Conservation (phyloP, 2,113 vertebrate species). For the Phrynocephalus versicolor region DNA sequence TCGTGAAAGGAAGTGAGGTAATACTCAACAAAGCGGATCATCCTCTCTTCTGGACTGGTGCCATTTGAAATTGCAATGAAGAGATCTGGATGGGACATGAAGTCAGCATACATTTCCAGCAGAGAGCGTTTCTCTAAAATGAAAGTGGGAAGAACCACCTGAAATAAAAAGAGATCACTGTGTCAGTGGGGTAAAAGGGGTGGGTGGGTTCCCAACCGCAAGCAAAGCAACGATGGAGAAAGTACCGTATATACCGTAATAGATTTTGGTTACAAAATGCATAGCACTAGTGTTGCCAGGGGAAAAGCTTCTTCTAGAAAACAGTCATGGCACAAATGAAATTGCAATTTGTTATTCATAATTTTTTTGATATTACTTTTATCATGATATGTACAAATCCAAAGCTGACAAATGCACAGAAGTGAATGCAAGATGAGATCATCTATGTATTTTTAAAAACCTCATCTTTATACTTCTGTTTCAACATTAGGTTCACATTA, state of each 20-base stretch:
- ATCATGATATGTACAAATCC: not conserved
- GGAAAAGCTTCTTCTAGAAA: not conserved
- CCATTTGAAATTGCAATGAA: conserved; percentile 89
- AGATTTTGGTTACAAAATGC: not conserved
- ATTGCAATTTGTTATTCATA: not conserved
- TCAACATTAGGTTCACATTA: not conserved
- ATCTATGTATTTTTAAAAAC: too few relatives aligned
- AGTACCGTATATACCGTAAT: accelerated
- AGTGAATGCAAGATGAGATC: too few relatives aligned
- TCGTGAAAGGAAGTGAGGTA: conserved; percentile 99
- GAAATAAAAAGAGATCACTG: conserved; percentile 41
- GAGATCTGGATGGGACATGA: conserved; percentile 96
- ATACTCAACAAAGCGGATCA: conserved; percentile 96
- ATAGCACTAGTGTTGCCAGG: not conserved
- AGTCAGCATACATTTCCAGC: conserved; percentile 98
- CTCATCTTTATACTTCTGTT: not conserved
- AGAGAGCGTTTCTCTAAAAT: conserved; percentile 97
- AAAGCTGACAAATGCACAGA: not conserved
- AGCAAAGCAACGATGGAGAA: not conserved
- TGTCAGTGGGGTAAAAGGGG: not conserved
- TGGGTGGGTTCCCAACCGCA: not conserved
- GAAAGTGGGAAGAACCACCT: conserved; percentile 98
- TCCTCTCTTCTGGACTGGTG: conserved; percentile 86
- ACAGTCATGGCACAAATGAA: not conserved
- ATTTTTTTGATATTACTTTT: not conserved